phyloP scores from a whole-genome alignment of 1,140 invertebrate genomes.

The Bradysia coprophila region DNA sequence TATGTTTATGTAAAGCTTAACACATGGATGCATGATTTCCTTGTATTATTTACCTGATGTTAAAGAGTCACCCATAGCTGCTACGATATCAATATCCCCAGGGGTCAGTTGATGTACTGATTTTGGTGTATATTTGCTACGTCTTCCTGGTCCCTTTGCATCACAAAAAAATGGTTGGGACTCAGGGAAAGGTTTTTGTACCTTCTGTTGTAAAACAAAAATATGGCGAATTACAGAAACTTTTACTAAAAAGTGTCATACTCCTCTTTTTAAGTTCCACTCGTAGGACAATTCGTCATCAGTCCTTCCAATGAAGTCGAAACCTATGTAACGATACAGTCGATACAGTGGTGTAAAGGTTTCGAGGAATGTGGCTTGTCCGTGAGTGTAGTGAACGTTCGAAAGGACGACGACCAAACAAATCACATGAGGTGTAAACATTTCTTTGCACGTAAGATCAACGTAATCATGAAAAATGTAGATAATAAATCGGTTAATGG shows the following conservation, averaged over 20 bases:
- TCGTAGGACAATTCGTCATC: background rate
- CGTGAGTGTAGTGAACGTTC: too few relatives aligned
- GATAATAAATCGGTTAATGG: too few relatives aligned
- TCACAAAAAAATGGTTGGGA: constrained; percentile 14
- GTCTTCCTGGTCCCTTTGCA: constrained; percentile 20
- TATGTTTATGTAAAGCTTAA: too few relatives aligned
- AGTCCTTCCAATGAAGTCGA: background rate
- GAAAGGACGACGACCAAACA: too few relatives aligned
- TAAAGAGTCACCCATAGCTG: constrained; percentile 47
- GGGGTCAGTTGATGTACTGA: constrained; percentile 36
- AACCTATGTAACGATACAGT: background rate
- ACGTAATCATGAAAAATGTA: too few relatives aligned
- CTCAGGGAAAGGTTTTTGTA: background rate
- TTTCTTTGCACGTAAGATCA: too few relatives aligned
- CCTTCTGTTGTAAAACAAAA: constrained; percentile 1
- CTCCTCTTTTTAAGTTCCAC: background rate
- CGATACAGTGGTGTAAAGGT: background rate
- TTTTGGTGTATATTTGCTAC: constrained; percentile 21
- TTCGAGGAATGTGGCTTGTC: background rate
- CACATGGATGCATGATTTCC: too few relatives aligned
- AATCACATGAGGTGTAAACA: too few relatives aligned
- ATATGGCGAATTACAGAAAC: background rate
- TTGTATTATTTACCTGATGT: constrained; percentile 43
- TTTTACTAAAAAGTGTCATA: background rate
- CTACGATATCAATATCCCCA: constrained; percentile 47